Conservation (phyloP, 2,113 vertebrate genomes). For the Glaucomys volans region DNA sequence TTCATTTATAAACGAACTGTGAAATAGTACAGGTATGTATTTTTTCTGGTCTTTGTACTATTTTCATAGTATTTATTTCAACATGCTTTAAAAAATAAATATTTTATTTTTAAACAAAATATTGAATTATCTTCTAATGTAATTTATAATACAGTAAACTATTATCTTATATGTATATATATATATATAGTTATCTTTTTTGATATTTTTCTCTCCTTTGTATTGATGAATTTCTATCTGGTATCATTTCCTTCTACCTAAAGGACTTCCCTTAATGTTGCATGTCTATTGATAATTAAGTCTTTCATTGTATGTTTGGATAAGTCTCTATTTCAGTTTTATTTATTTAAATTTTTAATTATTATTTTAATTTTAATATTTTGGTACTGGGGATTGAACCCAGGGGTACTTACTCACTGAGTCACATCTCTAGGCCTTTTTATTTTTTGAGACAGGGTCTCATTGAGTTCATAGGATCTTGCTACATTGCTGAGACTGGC, state of each 20-base stretch:
- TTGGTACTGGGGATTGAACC: too few relatives aligned
- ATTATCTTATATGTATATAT: too few relatives aligned
- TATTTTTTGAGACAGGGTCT: too few relatives aligned
- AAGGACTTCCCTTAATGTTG: constrained; percentile 31
- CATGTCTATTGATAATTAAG: background rate
- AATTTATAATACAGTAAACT: background rate
- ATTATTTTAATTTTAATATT: too few relatives aligned
- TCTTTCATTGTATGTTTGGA: constrained; percentile 40
- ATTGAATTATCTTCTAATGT: constrained; percentile 9
- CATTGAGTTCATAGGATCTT: too few relatives aligned
- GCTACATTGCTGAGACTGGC: too few relatives aligned
- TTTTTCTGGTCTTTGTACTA: background rate
- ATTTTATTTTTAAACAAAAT: constrained; percentile 19
- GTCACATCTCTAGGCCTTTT: too few relatives aligned
- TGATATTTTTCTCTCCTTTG: background rate
- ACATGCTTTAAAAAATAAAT: background rate
- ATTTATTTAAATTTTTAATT: background rate
- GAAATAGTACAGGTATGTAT: constrained; percentile 21
- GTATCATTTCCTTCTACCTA: background rate
- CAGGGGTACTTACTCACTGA: too few relatives aligned
- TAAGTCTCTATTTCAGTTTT: constrained; percentile 36
- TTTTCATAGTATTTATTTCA: constrained; percentile 9
- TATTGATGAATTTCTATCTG: constrained; percentile 29
- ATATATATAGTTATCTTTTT: background rate
- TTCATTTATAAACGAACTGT: background rate